phyloP scores from a whole-genome alignment of 1,140 invertebrate genomes.

The Pseudomyrmex concolor region DNA sequence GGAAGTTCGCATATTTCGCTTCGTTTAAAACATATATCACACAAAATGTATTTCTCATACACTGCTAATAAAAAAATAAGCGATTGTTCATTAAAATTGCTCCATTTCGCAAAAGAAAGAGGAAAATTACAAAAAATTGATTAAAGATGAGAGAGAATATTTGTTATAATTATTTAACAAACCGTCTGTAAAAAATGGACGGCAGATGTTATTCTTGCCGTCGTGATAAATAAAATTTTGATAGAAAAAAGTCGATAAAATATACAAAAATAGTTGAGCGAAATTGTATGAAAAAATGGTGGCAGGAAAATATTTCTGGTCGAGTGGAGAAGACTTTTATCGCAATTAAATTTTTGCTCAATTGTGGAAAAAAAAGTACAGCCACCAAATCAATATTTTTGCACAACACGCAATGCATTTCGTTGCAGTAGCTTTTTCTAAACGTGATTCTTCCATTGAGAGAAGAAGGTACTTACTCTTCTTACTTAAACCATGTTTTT shows the following conservation, averaged over 20 bases:
- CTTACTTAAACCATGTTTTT: slow-evolving; percentile 37
- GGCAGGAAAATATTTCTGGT: not conserved
- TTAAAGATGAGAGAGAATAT: not conserved
- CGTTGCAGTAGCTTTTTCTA: not conserved
- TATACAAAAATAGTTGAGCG: not conserved
- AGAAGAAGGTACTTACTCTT: not conserved
- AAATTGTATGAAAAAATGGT: not conserved
- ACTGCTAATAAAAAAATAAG: not conserved
- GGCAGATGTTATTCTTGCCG: not conserved
- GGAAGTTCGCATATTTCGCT: not conserved
- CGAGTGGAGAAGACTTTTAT: no score
- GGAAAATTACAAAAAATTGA: slow-evolving; percentile 16
- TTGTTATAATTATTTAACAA: slow-evolving; percentile 24
- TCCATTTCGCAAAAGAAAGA: not conserved
- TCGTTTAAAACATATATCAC: not conserved
- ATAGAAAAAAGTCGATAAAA: not conserved
- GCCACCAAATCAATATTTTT: not conserved
- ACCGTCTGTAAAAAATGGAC: not conserved
- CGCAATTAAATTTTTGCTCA: not conserved
- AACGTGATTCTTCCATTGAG: not conserved
- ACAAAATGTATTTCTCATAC: slow-evolving; percentile 1
- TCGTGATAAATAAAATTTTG: not conserved
- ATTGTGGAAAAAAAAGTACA: not conserved
- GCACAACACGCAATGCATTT: not conserved
- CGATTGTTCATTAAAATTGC: slow-evolving; percentile 14